phyloP scores from a whole-genome alignment of 2,113 vertebrate species.

The Monarcha castaneiventris region DNA sequence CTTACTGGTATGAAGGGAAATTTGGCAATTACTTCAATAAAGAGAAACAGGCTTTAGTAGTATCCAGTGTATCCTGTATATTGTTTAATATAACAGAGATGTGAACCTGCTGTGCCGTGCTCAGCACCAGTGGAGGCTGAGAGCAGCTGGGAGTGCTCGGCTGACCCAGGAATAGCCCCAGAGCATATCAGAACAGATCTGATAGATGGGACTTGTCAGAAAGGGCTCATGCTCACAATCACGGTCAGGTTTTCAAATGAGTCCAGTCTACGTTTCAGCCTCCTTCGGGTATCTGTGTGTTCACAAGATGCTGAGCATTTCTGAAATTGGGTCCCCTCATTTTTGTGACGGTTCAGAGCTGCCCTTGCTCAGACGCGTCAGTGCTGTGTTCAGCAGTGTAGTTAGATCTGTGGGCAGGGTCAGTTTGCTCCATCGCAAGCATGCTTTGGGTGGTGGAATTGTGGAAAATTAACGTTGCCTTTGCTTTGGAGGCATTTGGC shows the following conservation, averaged over 20 bases:
- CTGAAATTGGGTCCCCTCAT: neutral
- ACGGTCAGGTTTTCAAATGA: neutral
- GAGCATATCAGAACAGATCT: neutral
- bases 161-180: neutral
- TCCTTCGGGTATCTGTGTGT: neutral
- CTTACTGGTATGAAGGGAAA: no score
- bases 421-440: neutral
- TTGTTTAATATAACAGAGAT: neutral
- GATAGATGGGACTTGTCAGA: neutral
- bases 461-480: neutral
- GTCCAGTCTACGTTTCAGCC: neutral
- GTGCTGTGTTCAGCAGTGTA: neutral
- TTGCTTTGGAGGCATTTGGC: neutral
- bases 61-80: neutral
- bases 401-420: neutral
- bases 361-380: neutral
- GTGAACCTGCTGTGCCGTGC: neutral
- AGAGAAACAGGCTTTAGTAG: neutral
- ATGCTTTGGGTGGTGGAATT: rapidly evolving
- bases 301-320: neutral
- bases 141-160: neutral
- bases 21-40: neutral
- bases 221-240: neutral
- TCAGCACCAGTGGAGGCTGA: neutral
- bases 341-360: neutral